A percentile compares a stretch with the other conserved stretches of the same genome.
Evolutionary conservation across 1,140 invertebrate genomes (phyloP).

Genomic region (Colletes gigas): DNA sequence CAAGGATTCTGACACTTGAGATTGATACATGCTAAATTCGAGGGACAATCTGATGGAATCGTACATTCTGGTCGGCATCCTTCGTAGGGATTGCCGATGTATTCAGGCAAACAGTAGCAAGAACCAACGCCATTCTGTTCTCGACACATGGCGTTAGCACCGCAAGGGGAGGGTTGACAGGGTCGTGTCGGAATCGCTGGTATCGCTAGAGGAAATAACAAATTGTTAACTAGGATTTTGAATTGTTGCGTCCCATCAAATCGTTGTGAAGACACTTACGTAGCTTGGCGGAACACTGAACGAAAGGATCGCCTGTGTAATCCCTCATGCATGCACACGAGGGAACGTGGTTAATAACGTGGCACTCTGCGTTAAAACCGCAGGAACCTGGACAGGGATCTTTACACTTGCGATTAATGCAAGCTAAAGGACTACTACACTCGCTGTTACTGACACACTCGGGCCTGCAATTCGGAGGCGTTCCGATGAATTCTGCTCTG

Average conservation of each 20-base stretch:
- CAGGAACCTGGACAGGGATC: slow-evolving; percentile 87
- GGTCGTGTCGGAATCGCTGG: slow-evolving; percentile 76
- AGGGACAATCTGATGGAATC: slow-evolving; percentile 87
- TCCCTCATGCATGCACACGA: slow-evolving; percentile 85
- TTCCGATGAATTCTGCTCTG: slow-evolving; percentile 83
- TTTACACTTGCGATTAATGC: slow-evolving; percentile 86
- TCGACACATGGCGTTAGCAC: slow-evolving; percentile 87
- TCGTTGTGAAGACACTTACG: slow-evolving; percentile 77
- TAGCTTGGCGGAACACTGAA: slow-evolving; percentile 83
- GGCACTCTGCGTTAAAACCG: slow-evolving; percentile 86
- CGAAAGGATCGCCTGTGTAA: slow-evolving; percentile 86
- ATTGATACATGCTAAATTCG: slow-evolving; percentile 87
- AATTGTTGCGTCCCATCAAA: neutral
- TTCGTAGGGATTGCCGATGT: slow-evolving; percentile 88
- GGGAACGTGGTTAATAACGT: slow-evolving; percentile 87
- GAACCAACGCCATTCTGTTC: slow-evolving; percentile 84
- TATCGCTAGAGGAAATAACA: slow-evolving; percentile 37
- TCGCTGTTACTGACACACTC: slow-evolving; percentile 86
- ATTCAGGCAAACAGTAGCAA: slow-evolving; percentile 86
- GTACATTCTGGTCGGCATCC: slow-evolving; percentile 88
- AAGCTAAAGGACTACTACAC: slow-evolving; percentile 85
- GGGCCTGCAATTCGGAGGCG: slow-evolving; percentile 85
- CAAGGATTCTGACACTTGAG: slow-evolving; percentile 90
- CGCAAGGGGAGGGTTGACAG: slow-evolving; percentile 88
- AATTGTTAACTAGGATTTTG: neutral